phyloP scores from a whole-genome alignment of 2,797 vertebrate species.

The Platalea minor region DNA sequence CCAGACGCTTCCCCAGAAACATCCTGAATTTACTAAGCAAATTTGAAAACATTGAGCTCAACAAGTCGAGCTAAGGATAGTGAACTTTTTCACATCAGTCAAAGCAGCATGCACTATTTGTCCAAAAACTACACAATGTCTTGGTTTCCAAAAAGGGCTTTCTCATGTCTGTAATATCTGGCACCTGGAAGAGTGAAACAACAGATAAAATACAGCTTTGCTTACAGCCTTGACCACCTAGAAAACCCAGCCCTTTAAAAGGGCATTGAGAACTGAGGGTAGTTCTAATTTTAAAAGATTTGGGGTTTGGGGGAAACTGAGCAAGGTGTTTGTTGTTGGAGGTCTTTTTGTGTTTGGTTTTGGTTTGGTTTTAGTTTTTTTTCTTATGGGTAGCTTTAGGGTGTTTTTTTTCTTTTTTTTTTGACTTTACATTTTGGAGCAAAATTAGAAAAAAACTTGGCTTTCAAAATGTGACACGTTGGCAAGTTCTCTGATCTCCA shows the following conservation, averaged over 20 bases:
- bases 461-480: not conserved
- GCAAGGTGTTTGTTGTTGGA: not conserved
- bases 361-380: not conserved
- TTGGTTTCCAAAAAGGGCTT: conserved; percentile 81
- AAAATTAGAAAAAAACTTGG: not conserved
- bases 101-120: conserved; percentile 70
- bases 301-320: not conserved
- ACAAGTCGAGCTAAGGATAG: conserved; percentile 75
- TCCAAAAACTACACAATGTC: conserved; percentile 79
- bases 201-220: not conserved
- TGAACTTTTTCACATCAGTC: conserved; percentile 59
- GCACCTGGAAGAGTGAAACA: conserved; percentile 73
- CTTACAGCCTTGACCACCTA: not conserved
- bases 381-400: not conserved
- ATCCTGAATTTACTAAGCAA: conserved; percentile 79
- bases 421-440: not conserved
- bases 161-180: conserved; percentile 80
- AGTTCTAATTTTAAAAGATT: not conserved
- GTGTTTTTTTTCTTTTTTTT: not conserved
- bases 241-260: not conserved
- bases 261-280: not conserved
- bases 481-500: not conserved
- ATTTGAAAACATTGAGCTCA: conserved; percentile 76
- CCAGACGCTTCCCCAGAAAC: conserved; percentile 84
- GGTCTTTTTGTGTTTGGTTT: not conserved